Base-by-base conservation (phyloP, 2,888 invertebrate species). In the Metalampra italica region DNA sequence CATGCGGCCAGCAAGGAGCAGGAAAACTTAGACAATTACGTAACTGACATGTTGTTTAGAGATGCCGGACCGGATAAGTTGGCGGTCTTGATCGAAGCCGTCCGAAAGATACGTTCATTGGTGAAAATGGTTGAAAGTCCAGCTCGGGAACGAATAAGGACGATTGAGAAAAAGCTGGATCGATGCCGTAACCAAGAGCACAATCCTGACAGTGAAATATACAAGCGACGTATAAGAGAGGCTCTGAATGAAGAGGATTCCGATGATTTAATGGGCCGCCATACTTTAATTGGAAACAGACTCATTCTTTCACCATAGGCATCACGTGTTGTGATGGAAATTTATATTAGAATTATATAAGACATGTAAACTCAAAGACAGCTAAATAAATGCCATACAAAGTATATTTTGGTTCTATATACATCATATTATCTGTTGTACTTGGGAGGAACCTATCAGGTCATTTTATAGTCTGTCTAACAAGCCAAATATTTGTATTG, bases 171-270 rank as follows among this genome's bases (percentile, higher is more conserved):
- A 71, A 97, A 98, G 75, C 79, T 98, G 55, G 97, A 98, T 53
- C 93, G 93, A 68, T 98, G 98, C 75, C 91, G 98, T 51, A 98
- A 98, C 85, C 97, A 97, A 68, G 96, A 97, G 72, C 97, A 98
- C 75, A 97, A 98, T 89, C 97, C 98, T 0, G 97, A 97, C 65
- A 84, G 82, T 82, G 91, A 78, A 63, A 96, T 96, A 52, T 96
- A 96, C 71, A 96, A 96, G 75, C 91, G 94, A 55, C 90, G 94
- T 53, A 93, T 96, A 92, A 92, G 93, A 64, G 95, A 95, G 59
- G 87, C 94, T 65, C 74, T 96, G 47, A 93, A 94, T 57, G 96
- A 96, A 65, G 96, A 96, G 75, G 94, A 94, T 55, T 4, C 34
- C 3, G 73, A 78, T 9, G 64, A 71, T 0, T 72, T 78, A 1